Evolutionary conservation across 2,113 vertebrate genomes (phyloP), one percentile per base, ranked within the genome.

Genomic region (Bucco capensis): DNA sequence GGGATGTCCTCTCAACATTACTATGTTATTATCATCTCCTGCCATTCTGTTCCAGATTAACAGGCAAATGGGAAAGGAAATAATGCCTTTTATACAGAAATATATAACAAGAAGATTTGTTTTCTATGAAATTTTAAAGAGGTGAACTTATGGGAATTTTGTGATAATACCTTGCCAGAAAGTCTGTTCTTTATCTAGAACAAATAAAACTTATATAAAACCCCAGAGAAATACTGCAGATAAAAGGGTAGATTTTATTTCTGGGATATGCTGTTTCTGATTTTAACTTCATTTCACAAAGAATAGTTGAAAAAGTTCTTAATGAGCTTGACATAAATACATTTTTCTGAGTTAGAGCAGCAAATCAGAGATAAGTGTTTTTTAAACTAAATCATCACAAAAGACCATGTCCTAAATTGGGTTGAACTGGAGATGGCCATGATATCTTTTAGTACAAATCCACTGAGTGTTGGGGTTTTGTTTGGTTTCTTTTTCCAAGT

Each of bases 201-300:
- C 13, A 67, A 75, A 81, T 78, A 70, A 77, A 86, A 64, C 9
- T 64, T 35, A 19, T 10, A 23, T 71, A 83, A 77, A 81, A 14
- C 1, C 9, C n/a, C n/a, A 69, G 35, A 64, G 50, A 18, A 88
- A 88, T 62, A 61, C 12, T 54, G 16, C 16, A 93, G 27, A 25
- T 69, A 19, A 89, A 95, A 81, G 62, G 8, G 33, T 65, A 89
- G 75, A 94, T 78, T 93, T 73, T 19, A 44, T 72, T 90, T 93
- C 73, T 75, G 21, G 33, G 23, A 83, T 5, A 54, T 4, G 2
- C 3, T 78, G 17, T 79, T 87, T 70, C 40, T 84, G 53, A 69
- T 37, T 88, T 66, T 67, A 72, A 82, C 10, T 87, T 75, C 28
- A 40, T 72, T 92, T 90, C n/a, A 30, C 17, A 74, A 89, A 40